A percentile compares a stretch with the other conserved stretches of the same genome.
phyloP scores from a whole-genome alignment of 2,113 vertebrate genomes.

The Pelmatolapia mariae region DNA sequence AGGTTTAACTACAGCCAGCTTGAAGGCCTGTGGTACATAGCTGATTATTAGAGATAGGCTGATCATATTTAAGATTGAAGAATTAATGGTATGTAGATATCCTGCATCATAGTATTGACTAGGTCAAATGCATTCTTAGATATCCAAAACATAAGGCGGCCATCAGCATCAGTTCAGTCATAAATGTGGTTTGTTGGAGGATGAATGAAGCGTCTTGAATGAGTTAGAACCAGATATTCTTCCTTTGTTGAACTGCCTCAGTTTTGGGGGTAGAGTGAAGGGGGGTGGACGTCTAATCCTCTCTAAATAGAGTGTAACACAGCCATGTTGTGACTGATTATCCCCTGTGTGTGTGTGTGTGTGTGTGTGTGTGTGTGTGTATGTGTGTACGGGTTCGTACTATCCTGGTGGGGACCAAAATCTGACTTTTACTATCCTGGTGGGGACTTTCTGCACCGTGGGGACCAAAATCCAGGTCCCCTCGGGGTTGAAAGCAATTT shows the following conservation, averaged over 20 bases:
- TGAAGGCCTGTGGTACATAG: no score
- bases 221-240: not conserved
- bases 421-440: no score
- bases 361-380: not conserved
- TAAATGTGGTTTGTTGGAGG: not conserved
- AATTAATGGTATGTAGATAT: not conserved
- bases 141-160: not conserved
- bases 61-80: rapidly evolving
- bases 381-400: no score
- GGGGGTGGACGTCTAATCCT: not conserved
- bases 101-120: not conserved
- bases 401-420: no score
- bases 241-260: not conserved
- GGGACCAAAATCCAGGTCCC: no score
- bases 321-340: not conserved
- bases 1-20: no score
- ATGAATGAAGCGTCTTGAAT: not conserved
- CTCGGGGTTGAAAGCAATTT: no score
- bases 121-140: not conserved
- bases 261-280: not conserved
- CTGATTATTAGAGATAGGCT: rapidly evolving
- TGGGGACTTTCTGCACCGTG: no score
- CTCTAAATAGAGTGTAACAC: not conserved
- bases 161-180: not conserved
- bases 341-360: not conserved